Base-by-base conservation (phyloP, 2,113 vertebrate genomes). In the Brachyistius frenatus region DNA sequence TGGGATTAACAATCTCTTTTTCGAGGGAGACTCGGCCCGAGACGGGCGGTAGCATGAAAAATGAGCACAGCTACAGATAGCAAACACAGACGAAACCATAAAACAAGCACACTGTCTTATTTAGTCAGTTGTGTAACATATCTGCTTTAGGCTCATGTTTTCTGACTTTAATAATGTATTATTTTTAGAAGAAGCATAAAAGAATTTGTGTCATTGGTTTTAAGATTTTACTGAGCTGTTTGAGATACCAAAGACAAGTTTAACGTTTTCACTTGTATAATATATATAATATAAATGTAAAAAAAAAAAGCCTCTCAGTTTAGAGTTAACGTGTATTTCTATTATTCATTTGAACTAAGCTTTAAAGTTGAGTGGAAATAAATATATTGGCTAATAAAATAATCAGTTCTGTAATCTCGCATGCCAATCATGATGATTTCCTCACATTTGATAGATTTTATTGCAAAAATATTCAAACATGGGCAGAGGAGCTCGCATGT, bases 391-490 rank as follows among this genome's bases (percentile, higher is more conserved):
- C 10, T 13, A 13, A 44, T 16, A 13, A 63, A 64, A 60, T 37
- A 53, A 55, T 32, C 53, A 32, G 36, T 49, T 49, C 2, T 5
- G 41, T 39, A 30, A 73, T 50, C 4, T 36, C 15, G 65, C 8
- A 68, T 10, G 63, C 33, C 35, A 33, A 15, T 47, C 58, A 53
- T 7, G 31, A 13, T 54, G 46, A 67, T 68, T 31, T 11, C 6
- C 11, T 56, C 37, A 16, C 3, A 31, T 30, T 14, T 56, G 44
- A 37, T 73, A 14, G 39, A 61, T 63, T 23, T 54, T 9, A 80
- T 31, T 37, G 9, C 31, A 64, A 65, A 30, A 33, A 47, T 65
- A 78, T 53, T 68, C 2, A 75, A 50, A 81, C 54, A 54, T 67
- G 44, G 49, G 56, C 56, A 32, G 39, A 54, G 14, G 5, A 57